Evolutionary conservation across 2,888 invertebrate genomes (phyloP), one percentile per base, ranked within the genome.

Genomic region (Leuctra nigra): DNA sequence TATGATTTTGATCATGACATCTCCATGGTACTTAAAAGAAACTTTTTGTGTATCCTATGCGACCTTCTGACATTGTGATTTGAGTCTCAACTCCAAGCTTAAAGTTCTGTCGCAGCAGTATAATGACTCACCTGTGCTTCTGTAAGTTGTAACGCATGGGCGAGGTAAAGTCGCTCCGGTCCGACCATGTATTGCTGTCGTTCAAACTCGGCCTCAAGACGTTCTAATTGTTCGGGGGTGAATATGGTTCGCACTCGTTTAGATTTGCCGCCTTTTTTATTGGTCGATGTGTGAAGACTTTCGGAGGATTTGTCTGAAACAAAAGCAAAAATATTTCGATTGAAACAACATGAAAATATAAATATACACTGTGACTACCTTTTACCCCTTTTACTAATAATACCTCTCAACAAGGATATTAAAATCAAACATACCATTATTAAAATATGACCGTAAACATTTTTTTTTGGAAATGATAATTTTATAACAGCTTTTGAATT

Each of bases 141-240:
- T 0, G 91, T 91, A 35, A 94, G 77, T 64, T 89, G 86, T 48
- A 93, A 73, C 0, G 91, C 87, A 62, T 91, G 87, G 0, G 97
- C 97, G 56, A 97, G 76, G 72, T 95, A 95, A 2, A 93, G 80
- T 59, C 96, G 76, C 73, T 96, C 96, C 0, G 94, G 95, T 0
- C 96, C 96, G 11, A 97, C 96, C 96, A 97, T 96, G 74, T 97
- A 97, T 72, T 97, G 96, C 67, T 96, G 96, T 36, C 94, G 74
- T 66, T 95, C 93, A 68, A 97, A 97, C 75, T 96, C 96, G 0
- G 90, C 88, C 69, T 97, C 96, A 55, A 97, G 75, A 63, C 93
- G 76, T 70, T 97, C 96, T 64, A 97, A 73, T 72, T 97, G 96
- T 66, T 96, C 96, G 0, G 95, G 94, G 0, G 96, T 96, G 76